A percentile compares a stretch with the other conserved stretches of the same genome.
These are phyloP conservation scores for Trisateles emortualis DNA, from an alignment of 2,888 invertebrate species.

Conservation along the genomic window DNA sequence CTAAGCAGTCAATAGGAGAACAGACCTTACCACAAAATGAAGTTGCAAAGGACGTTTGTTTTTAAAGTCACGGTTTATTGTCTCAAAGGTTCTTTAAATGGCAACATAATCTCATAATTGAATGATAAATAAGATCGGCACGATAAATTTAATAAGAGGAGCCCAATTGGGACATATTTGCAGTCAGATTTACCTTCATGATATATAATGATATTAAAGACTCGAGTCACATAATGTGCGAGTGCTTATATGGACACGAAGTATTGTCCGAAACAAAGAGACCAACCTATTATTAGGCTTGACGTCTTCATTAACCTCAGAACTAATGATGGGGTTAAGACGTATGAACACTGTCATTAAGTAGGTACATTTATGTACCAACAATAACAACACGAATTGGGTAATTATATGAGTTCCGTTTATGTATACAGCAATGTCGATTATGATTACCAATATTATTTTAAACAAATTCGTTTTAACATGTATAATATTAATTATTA, in stretches of 20 bases:
- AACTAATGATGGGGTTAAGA: conserved; percentile 17
- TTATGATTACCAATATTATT: too few species aligned
- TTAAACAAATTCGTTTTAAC: too few species aligned
- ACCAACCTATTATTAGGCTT: conserved; percentile 24
- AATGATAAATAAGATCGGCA: conserved; percentile 29
- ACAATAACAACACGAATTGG: conserved; percentile 1
- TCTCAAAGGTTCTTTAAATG: conserved; percentile 7
- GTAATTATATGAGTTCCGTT: background rate
- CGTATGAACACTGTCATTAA: conserved; percentile 13
- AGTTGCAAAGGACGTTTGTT: background rate
- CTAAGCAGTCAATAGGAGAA: too few species aligned
- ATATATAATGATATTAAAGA: conserved; percentile 26
- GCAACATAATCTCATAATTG: conserved; percentile 4
- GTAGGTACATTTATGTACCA: conserved; percentile 11
- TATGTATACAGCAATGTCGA: background rate
- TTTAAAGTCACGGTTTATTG: background rate
- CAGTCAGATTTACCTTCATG: conserved; percentile 30
- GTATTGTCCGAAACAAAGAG: conserved; percentile 17
- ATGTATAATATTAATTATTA: too few species aligned
- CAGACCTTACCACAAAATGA: too few species aligned
- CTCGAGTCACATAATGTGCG: conserved; percentile 19
- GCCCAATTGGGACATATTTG: conserved; percentile 26
- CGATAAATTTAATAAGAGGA: conserved; percentile 49
- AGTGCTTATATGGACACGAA: conserved; percentile 18
- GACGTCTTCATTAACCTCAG: conserved; percentile 34